phyloP scores from a whole-genome alignment of 2,113 vertebrate species.

The Chinchilla lanigera region DNA sequence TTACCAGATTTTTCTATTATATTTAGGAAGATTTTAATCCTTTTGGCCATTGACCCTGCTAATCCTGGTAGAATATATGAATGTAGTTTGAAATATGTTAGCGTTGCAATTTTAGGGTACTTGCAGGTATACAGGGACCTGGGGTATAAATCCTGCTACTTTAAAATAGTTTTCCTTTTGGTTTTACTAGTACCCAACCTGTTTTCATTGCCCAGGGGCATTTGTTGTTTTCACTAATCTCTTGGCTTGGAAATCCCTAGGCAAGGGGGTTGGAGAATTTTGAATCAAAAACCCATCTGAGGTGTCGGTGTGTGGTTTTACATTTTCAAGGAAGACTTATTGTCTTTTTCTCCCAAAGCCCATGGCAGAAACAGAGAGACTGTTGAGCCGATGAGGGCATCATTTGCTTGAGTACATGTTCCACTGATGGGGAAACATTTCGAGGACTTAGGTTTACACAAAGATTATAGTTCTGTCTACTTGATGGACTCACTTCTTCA shows the following conservation, averaged over 20 bases:
- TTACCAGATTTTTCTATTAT: neutral
- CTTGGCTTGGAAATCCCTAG: neutral
- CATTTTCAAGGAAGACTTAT: neutral
- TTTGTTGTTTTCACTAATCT: neutral
- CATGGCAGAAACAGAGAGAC: neutral
- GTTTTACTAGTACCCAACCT: neutral
- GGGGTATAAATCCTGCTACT: neutral
- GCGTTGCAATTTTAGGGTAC: neutral
- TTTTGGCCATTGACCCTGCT: neutral
- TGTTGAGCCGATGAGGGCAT: neutral
- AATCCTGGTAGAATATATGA: neutral
- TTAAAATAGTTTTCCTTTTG: neutral
- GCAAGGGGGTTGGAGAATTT: neutral
- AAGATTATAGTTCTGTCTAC: neutral
- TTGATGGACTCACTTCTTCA: neutral
- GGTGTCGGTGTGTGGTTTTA: neutral
- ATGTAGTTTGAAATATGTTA: neutral
- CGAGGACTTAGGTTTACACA: neutral
- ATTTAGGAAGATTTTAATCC: neutral
- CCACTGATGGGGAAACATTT: neutral
- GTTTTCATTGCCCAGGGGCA: neutral
- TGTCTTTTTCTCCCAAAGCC: neutral
- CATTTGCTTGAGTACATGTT: neutral
- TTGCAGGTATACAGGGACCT: neutral
- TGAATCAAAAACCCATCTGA: neutral